Percentiles rank a stretch among this genome's conserved stretches.
Conservation (phyloP, 2,797 vertebrate genomes). For the Enoplosus armatus region DNA sequence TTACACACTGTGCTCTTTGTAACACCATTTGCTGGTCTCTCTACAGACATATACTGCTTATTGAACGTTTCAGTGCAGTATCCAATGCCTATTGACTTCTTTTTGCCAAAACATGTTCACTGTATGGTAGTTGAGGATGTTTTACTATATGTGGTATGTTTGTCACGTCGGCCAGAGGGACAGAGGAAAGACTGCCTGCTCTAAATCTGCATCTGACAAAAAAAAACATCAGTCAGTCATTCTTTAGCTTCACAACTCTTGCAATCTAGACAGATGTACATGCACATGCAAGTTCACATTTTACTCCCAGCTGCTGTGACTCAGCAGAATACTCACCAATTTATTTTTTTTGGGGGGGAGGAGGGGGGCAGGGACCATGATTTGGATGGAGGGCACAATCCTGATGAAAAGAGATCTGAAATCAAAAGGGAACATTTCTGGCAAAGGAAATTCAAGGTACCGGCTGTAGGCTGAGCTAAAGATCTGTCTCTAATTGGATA, state of each 20-base stretch:
- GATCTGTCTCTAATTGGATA: conserved; percentile 70
- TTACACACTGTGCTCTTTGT: conserved; percentile 59
- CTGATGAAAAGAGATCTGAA: conserved; percentile 47
- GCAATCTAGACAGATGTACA: conserved; percentile 24
- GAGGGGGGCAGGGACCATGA: not conserved
- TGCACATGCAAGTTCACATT: conserved; percentile 18
- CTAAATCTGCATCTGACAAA: conserved; percentile 4
- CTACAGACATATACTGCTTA: conserved; percentile 47
- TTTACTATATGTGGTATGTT: not conserved
- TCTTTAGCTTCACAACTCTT: not conserved
- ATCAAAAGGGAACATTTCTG: conserved; percentile 49
- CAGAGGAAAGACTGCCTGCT: not conserved
- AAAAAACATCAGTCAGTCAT: conserved; percentile 3
- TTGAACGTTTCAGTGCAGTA: conserved; percentile 43
- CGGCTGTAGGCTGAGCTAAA: conserved; percentile 51
- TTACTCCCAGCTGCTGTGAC: conserved; percentile 45
- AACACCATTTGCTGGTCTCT: conserved; percentile 49
- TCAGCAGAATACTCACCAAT: conserved; percentile 48
- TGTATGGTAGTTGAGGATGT: not conserved
- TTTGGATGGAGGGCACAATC: conserved; percentile 48
- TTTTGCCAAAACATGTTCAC: not conserved
- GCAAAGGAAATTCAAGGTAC: conserved; percentile 35
- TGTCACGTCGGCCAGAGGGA: not conserved
- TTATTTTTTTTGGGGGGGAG: conserved; percentile 23
- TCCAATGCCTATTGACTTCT: conserved; percentile 22